Base-by-base conservation (phyloP, 1,140 invertebrate species). In the Arctopsyche grandis region DNA sequence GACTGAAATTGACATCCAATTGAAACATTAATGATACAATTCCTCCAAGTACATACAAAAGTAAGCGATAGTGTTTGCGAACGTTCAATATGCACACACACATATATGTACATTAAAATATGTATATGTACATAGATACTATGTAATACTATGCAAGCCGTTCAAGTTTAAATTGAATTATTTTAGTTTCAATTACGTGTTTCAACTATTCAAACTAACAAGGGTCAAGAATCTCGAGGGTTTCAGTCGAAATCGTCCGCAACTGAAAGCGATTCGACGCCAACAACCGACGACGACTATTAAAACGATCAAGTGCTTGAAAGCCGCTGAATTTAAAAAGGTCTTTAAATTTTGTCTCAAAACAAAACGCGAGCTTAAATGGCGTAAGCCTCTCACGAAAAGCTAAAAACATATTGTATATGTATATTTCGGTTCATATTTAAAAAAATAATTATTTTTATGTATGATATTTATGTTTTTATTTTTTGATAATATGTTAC, bases 121-220 rank as follows among this genome's bases (percentile, higher is more conserved):
- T 38, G 7, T 38, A 7, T 7, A 38, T 38, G 29, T 38, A 38
- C 29, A 38, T 38, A 38, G 3, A 38, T 38, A 38, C 7, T 38
- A 38, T 38, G n/a, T n/a, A n/a, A n/a, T n/a, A n/a, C n/a, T n/a
- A 38, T 38, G 29, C 29, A 38, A n/a, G n/a, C n/a, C 29, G 29
- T 7, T 38, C 29, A 66, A 66, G 22, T 66, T 66, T 66, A 66
- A 66, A 66, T 66, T 66, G 63, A 66, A 66, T 66, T 66, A 66
- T 66, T 66, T 66, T 66, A 66, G 63, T 66, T 66, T 66, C 63
- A 66, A 66, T 66, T 26, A 66, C 63, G 63, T 22, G 24, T 66
- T 66, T 66, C 63, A 66, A 66, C 63, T 66, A 66, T 66, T 66
- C 63, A 66, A 66, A 66, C 63, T 66, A 66, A 66, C 63, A 66